phyloP scores from a whole-genome alignment of 1,140 invertebrate species.

The Chymomyza costata region DNA sequence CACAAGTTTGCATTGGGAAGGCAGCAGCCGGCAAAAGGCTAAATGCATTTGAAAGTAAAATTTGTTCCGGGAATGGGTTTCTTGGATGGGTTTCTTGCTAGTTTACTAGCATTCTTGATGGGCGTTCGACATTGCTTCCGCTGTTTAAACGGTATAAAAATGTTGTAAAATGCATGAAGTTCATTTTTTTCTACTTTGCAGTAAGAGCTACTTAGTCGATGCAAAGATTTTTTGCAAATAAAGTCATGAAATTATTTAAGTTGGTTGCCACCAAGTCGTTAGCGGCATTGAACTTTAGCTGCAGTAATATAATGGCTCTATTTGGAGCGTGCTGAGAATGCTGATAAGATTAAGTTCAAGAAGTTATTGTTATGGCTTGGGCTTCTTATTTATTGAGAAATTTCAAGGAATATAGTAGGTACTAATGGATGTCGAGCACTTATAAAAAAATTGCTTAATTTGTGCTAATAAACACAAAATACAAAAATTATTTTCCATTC shows the following conservation, averaged over 20 bases:
- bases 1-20: constrained; percentile 10
- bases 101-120: constrained; percentile 12
- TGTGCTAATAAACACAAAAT: too few relatives aligned
- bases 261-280: too few relatives aligned
- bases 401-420: too few relatives aligned
- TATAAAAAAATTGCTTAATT: too few relatives aligned
- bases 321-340: too few relatives aligned
- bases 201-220: not conserved
- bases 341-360: too few relatives aligned
- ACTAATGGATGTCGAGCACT: too few relatives aligned
- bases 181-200: constrained; percentile 4
- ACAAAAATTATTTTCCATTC: too few relatives aligned
- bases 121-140: constrained; percentile 26
- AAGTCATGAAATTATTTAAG: constrained; percentile 65
- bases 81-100: not conserved
- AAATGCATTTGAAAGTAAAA: constrained; percentile 45
- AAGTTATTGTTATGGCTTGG: too few relatives aligned
- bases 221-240: constrained; percentile 47
- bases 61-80: constrained; percentile 6
- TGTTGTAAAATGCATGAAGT: constrained; percentile 45
- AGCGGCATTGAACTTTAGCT: too few relatives aligned
- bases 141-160: constrained; percentile 43
- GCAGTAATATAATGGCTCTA: too few relatives aligned
- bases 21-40: not conserved
- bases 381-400: too few relatives aligned